phyloP scores from a whole-genome alignment of 2,888 invertebrate species.

The Drosophila putrida region DNA sequence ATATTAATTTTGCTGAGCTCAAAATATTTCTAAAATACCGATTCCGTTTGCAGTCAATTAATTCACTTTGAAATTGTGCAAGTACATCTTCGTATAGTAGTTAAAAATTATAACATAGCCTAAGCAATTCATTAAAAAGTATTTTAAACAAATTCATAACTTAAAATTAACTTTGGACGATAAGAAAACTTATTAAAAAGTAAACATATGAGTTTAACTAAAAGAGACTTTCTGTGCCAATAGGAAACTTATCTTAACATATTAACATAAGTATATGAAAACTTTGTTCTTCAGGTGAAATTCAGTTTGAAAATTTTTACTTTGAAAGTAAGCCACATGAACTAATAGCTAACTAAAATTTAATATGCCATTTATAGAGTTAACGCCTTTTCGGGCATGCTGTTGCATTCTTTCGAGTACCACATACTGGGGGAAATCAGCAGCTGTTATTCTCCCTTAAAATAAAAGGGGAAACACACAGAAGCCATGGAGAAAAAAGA shows the following conservation, averaged over 20 bases:
- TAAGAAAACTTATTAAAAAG: conserved; percentile 34
- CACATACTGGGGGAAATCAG: background rate
- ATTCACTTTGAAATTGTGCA: too few species aligned
- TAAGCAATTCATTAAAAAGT: conserved; percentile 20
- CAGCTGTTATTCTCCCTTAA: background rate
- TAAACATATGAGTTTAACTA: conserved; percentile 27
- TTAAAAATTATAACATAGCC: too few species aligned
- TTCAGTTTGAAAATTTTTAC: background rate
- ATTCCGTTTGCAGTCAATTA: too few species aligned
- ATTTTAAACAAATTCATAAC: conserved; percentile 13
- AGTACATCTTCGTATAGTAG: background rate
- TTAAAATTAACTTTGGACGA: conserved; percentile 29
- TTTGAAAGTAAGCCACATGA: conserved; percentile 30
- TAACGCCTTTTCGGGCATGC: conserved; percentile 33
- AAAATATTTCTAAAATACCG: too few species aligned
- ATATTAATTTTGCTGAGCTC: too few species aligned
- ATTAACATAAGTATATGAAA: conserved; percentile 13
- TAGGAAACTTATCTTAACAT: conserved; percentile 21
- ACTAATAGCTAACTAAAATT: conserved; percentile 45
- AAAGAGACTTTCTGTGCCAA: background rate
- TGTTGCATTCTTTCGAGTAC: background rate
- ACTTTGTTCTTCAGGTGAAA: conserved; percentile 1
- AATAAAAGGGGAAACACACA: background rate
- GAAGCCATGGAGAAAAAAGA: conserved; percentile 10
- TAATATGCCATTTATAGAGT: conserved; percentile 67